Evolutionary conservation across 2,888 invertebrate species (phyloP).

Genomic region (Iphiclides podalirius): DNA sequence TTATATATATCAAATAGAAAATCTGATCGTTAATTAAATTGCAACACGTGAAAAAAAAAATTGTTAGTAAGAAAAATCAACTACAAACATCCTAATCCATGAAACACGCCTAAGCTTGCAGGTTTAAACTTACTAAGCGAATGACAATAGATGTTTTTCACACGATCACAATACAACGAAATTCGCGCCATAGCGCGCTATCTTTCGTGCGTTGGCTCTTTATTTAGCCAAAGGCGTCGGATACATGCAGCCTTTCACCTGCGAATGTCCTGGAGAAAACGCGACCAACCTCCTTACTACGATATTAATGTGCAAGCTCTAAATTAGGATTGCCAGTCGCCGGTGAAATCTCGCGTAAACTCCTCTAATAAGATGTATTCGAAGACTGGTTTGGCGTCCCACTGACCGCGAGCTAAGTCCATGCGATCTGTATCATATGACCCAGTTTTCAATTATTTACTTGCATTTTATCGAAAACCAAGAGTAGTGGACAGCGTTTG

Average conservation of each 20-base stretch:
- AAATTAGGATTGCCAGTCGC: conserved; percentile 22
- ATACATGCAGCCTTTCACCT: neutral
- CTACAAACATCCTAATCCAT: no score
- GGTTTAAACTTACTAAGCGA: no score
- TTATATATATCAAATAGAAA: no score
- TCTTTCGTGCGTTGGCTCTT: no score
- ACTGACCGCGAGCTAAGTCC: conserved; percentile 21
- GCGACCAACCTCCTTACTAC: conserved; percentile 2
- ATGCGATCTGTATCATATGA: conserved; percentile 8
- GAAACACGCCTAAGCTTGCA: no score
- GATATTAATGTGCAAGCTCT: conserved; percentile 15
- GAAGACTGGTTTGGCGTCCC: conserved; percentile 17
- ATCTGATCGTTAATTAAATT: no score
- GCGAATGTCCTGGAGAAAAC: conserved; percentile 5
- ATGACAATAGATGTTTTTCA: no score
- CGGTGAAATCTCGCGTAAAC: conserved; percentile 20
- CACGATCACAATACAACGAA: no score
- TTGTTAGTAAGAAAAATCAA: no score
- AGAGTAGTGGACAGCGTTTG: no score
- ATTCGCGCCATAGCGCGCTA: no score
- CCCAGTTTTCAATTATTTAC: conserved; percentile 5
- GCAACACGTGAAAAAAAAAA: no score
- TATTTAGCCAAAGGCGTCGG: neutral
- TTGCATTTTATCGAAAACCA: neutral
- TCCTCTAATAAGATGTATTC: conserved; percentile 22